phyloP scores from a whole-genome alignment of 2,888 invertebrate species.

The Orthonychiurus folsomi region DNA sequence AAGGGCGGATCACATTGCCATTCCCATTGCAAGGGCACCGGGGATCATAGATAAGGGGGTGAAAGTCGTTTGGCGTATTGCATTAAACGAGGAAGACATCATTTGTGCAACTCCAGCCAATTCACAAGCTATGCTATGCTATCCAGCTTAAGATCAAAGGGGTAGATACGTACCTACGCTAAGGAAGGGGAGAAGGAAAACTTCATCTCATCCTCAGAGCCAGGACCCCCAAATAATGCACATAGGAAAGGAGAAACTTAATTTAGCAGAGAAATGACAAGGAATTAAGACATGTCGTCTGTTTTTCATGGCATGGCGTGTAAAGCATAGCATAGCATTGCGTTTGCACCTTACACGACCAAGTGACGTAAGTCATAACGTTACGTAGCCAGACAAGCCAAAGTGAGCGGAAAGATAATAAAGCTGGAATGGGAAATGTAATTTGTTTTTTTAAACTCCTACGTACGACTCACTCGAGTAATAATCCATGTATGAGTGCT shows the following conservation, averaged over 20 bases:
- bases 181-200: too few relatives aligned
- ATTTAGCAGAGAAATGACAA: not conserved
- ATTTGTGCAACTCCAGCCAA: not conserved
- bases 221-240: not conserved
- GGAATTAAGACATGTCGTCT: not conserved
- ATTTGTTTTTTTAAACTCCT: not conserved
- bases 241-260: not conserved
- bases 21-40: not conserved
- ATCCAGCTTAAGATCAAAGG: not conserved
- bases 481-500: not conserved
- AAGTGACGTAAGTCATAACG: too few relatives aligned
- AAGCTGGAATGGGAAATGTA: not conserved
- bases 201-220: not conserved
- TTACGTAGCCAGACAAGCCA: too few relatives aligned
- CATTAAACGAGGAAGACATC: not conserved
- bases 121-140: not conserved
- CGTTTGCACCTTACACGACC: too few relatives aligned
- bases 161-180: not conserved
- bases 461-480: not conserved
- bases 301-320: too few relatives aligned
- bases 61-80: conserved; percentile 1
- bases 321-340: too few relatives aligned
- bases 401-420: too few relatives aligned
- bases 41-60: not conserved
- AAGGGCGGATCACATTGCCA: too few relatives aligned